Percentiles rank a stretch among this genome's conserved stretches.
Conservation (phyloP, 2,888 invertebrate genomes). For the Venustoraphidia nigricollis region DNA sequence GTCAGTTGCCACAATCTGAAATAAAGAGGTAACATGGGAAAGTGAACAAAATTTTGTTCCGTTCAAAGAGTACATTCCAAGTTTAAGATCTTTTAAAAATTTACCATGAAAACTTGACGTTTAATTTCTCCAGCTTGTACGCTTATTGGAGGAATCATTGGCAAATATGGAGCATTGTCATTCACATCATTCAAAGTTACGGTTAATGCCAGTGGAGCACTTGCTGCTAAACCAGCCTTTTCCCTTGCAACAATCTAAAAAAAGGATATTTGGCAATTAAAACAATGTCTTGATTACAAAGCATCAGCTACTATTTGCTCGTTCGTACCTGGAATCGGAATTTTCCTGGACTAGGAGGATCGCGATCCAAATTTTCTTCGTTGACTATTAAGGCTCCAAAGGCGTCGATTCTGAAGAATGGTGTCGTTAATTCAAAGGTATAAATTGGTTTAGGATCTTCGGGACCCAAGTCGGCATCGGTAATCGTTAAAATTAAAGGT, state of each 20-base stretch:
- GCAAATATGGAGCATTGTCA: conserved; percentile 71
- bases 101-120: conserved; percentile 51
- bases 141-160: conserved; percentile 63
- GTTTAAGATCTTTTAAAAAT: conserved; percentile 5
- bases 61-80: too few relatives aligned
- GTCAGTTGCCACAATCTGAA: conserved; percentile 62
- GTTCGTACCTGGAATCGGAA: conserved; percentile 62
- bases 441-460: conserved; percentile 68
- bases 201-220: conserved; percentile 63
- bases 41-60: too few relatives aligned
- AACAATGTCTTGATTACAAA: neutral
- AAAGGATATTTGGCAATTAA: conserved; percentile 1
- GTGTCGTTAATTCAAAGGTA: conserved; percentile 70
- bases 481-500: conserved; percentile 58
- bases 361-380: conserved; percentile 71
- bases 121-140: conserved; percentile 65
- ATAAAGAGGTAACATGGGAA: conserved; percentile 3
- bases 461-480: conserved; percentile 70
- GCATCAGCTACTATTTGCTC: neutral
- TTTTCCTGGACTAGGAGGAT: conserved; percentile 70
- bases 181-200: conserved; percentile 69
- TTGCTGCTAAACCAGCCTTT: conserved; percentile 60
- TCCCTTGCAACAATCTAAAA: conserved; percentile 66
- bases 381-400: conserved; percentile 62
- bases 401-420: conserved; percentile 62